Conservation (phyloP, 2,888 invertebrate genomes). For the Conops quadrifasciatus region DNA sequence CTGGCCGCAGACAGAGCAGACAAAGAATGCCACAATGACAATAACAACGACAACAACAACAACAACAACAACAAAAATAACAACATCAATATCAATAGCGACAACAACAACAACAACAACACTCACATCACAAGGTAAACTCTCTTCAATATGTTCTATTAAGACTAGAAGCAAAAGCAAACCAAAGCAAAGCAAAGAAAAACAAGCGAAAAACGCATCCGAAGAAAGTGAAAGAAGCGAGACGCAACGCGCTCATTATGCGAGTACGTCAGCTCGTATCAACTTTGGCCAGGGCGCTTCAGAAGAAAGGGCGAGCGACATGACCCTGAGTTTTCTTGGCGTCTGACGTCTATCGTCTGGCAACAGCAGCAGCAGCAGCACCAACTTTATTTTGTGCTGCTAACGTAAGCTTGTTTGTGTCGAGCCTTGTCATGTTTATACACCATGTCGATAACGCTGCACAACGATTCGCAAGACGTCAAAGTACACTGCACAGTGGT, state of each 20-base stretch:
- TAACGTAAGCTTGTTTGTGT: not conserved
- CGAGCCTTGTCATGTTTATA: not conserved
- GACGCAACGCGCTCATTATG: not conserved
- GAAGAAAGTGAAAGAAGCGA: not conserved
- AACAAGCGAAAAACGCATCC: not conserved
- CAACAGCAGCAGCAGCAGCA: not conserved
- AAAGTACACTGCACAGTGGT: too few species aligned
- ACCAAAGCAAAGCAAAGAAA: not conserved
- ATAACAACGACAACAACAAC: constrained; percentile 13
- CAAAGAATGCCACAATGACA: constrained; percentile 28
- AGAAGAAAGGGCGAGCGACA: not conserved
- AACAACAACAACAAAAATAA: not conserved
- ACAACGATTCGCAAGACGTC: too few species aligned
- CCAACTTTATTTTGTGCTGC: not conserved
- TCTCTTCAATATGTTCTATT: not conserved
- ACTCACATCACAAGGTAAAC: constrained; percentile 14
- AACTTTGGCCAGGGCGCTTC: not conserved
- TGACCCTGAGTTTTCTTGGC: not conserved
- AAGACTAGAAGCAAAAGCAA: too few species aligned
- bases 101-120: constrained; percentile 4
- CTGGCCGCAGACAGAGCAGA: constrained; percentile 16
- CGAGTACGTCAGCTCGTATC: too few species aligned
- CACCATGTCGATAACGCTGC: not conserved
- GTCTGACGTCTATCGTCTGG: not conserved
- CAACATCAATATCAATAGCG: not conserved